Evolutionary conservation across 2,888 invertebrate genomes (phyloP).

Genomic region (Dasypogon diadema): DNA sequence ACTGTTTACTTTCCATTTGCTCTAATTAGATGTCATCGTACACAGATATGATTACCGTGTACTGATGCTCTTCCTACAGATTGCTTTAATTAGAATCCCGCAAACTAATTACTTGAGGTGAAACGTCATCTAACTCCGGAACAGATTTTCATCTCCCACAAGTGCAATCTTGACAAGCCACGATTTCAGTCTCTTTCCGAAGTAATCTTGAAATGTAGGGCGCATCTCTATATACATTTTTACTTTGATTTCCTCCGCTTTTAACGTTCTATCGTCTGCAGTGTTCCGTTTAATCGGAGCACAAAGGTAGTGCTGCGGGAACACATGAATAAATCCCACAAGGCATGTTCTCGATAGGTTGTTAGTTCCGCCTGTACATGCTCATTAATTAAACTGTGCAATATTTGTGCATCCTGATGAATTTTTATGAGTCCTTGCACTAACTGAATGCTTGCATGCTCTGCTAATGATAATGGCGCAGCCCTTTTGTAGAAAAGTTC

Average conservation of each 20-base stretch:
- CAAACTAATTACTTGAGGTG: constrained; percentile 41
- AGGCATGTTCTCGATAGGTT: neutral
- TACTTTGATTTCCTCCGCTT: constrained; percentile 1
- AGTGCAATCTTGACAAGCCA: constrained; percentile 11
- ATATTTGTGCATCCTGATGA: constrained; percentile 32
- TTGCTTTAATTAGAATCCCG: constrained; percentile 27
- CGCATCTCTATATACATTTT: constrained; percentile 1
- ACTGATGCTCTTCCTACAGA: constrained; percentile 14
- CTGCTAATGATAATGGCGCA: neutral
- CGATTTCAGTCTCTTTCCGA: constrained; percentile 5
- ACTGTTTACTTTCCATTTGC: constrained; percentile 36
- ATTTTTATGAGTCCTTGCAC: constrained; percentile 36
- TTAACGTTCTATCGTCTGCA: constrained; percentile 4
- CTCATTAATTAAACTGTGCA: constrained; percentile 40
- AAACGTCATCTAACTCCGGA: neutral
- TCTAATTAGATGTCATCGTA: constrained; percentile 12
- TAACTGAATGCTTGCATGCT: constrained; percentile 20
- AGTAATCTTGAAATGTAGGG: constrained; percentile 8
- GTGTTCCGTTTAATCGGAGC: neutral
- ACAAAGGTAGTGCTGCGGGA: neutral
- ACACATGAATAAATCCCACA: neutral
- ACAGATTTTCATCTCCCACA: neutral
- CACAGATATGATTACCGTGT: neutral
- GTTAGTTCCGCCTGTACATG: constrained; percentile 1
- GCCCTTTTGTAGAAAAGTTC: neutral